phyloP scores from a whole-genome alignment of 2,113 vertebrate species.

The Ramphastos sulfuratus region DNA sequence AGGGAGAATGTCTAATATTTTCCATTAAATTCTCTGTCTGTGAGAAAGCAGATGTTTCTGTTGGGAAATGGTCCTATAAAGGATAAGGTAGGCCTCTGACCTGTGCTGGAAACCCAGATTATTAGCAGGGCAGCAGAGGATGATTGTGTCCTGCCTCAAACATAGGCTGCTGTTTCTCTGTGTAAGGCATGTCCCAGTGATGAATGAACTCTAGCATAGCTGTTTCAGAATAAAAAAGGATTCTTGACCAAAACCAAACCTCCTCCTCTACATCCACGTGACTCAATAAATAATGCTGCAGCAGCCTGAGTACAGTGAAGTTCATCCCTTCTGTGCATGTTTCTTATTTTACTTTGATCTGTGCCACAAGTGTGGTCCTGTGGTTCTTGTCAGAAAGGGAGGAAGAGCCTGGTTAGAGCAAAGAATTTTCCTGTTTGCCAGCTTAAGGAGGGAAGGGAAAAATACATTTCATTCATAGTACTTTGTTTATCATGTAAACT shows the following conservation, averaged over 20 bases:
- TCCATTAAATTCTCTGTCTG: neutral
- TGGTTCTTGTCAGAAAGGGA: slow-evolving; percentile 50
- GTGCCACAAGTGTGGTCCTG: slow-evolving; percentile 46
- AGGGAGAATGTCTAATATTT: neutral
- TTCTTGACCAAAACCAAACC: slow-evolving; percentile 34
- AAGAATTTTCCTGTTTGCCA: slow-evolving; percentile 44
- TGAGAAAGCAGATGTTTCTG: neutral
- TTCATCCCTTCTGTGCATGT: neutral
- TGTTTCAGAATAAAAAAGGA: neutral
- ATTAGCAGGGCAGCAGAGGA: neutral
- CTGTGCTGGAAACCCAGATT: neutral
- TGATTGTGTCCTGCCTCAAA: neutral
- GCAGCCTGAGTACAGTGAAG: neutral
- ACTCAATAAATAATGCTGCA: neutral
- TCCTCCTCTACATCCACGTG: neutral
- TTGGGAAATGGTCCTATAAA: neutral
- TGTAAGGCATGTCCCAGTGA: neutral
- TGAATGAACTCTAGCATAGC: neutral
- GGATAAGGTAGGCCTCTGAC: neutral
- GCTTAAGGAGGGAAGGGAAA: neutral
- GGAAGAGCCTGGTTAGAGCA: slow-evolving; percentile 43
- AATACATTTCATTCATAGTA: slow-evolving; percentile 60
- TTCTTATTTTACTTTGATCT: slow-evolving; percentile 66
- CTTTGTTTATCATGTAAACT: slow-evolving; percentile 62
- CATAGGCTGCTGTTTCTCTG: neutral